Evolutionary conservation across 1,140 invertebrate species (phyloP).

Genomic region (Leptopilina boulardi): DNA sequence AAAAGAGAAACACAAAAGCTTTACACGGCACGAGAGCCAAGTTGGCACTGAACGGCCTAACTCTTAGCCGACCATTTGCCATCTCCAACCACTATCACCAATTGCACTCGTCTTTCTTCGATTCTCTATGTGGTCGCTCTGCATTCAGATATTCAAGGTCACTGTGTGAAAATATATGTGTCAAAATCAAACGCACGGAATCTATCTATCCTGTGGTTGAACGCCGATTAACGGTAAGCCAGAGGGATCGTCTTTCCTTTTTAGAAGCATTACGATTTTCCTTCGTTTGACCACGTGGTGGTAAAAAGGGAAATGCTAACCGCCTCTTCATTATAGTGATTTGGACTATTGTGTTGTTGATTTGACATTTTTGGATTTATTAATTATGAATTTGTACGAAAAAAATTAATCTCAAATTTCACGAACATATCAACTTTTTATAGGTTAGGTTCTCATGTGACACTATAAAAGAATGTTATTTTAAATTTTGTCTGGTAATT

Average conservation of each 20-base stretch:
- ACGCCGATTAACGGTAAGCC: constrained; percentile 17
- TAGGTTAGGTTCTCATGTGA: no score
- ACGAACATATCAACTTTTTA: no score
- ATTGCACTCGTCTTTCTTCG: constrained; percentile 63
- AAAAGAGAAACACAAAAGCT: constrained; percentile 49
- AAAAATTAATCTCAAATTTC: no score
- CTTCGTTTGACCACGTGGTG: not conserved
- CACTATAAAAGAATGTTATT: no score
- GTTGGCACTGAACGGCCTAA: constrained; percentile 65
- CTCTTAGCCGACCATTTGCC: constrained; percentile 46
- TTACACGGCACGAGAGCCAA: constrained; percentile 65
- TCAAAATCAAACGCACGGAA: constrained; percentile 57
- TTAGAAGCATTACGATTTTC: constrained; percentile 12
- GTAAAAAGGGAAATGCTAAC: constrained; percentile 9
- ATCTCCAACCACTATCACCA: constrained; percentile 59
- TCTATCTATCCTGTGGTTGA: not conserved
- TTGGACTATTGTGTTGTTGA: not conserved
- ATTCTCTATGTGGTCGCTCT: constrained; percentile 48
- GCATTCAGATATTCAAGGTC: constrained; percentile 65
- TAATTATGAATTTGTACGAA: no score
- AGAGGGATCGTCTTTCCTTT: not conserved
- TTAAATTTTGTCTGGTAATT: no score
- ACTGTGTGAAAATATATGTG: constrained; percentile 55
- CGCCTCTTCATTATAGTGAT: not conserved
- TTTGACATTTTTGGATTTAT: not conserved